These are phyloP conservation scores for Tribolium madens DNA, from an alignment of 1,140 invertebrate species.

Conservation along the genomic window DNA sequence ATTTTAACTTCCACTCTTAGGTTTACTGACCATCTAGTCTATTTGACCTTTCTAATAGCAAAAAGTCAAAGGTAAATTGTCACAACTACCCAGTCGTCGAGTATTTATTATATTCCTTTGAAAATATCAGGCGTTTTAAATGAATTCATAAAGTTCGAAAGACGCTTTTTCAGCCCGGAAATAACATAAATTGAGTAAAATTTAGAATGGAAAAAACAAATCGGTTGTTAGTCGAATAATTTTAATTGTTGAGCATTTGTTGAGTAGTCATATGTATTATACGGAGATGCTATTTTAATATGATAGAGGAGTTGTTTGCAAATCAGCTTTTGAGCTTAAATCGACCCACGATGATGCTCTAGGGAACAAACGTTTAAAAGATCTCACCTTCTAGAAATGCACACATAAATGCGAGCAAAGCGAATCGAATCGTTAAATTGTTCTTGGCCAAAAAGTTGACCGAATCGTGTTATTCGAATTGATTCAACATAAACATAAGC, in stretches of 20 bases:
- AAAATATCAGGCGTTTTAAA: slow-evolving; percentile 24
- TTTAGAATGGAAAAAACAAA: slow-evolving; percentile 7
- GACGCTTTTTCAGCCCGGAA: not conserved
- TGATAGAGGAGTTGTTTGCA: slow-evolving; percentile 42
- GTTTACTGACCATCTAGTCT: slow-evolving; percentile 30
- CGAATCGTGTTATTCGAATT: slow-evolving; percentile 22
- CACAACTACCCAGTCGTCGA: not conserved
- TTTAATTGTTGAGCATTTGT: slow-evolving; percentile 34
- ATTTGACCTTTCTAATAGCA: slow-evolving; percentile 11
- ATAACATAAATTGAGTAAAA: slow-evolving; percentile 10
- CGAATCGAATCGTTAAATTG: slow-evolving; percentile 13
- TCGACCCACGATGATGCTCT: slow-evolving; percentile 44
- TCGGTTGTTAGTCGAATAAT: slow-evolving; percentile 18
- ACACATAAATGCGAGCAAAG: slow-evolving; percentile 27
- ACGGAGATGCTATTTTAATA: slow-evolving; percentile 42
- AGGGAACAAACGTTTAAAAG: slow-evolving; percentile 44
- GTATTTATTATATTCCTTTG: slow-evolving; percentile 5
- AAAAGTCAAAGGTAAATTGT: slow-evolving; percentile 20
- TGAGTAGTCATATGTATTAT: slow-evolving; percentile 22
- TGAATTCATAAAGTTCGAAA: slow-evolving; percentile 26
- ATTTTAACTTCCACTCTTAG: slow-evolving; percentile 23
- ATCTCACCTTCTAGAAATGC: slow-evolving; percentile 19
- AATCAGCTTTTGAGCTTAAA: slow-evolving; percentile 46
- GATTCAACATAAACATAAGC: slow-evolving; percentile 30
- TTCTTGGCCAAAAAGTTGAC: slow-evolving; percentile 15